Percentiles rank a stretch among this genome's conserved stretches.
Conservation (phyloP, 2,113 vertebrate species). For the Colossoma macropomum region DNA sequence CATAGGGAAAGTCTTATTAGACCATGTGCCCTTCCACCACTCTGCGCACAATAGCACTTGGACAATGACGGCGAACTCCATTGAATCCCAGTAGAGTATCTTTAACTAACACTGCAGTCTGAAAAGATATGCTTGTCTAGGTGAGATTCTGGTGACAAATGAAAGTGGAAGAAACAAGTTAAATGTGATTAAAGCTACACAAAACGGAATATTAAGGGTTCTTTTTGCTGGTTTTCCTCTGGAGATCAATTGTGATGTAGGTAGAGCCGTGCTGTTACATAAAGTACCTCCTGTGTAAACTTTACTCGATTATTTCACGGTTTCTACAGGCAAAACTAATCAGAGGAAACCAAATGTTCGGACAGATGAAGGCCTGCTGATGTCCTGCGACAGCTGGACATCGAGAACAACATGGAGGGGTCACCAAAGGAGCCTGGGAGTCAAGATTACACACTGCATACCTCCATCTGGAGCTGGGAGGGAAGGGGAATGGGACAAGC, state of each 20-base stretch:
- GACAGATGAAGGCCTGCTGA: slow-evolving; percentile 49
- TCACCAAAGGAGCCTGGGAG: slow-evolving; percentile 56
- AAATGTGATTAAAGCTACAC: background rate
- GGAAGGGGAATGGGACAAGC: slow-evolving; percentile 42
- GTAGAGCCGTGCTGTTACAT: background rate
- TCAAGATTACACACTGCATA: slow-evolving; percentile 52
- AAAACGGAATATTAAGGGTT: background rate
- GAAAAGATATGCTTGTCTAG: background rate
- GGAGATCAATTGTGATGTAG: background rate
- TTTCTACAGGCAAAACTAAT: slow-evolving; percentile 5
- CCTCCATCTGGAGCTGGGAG: slow-evolving; percentile 59
- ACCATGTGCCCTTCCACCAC: background rate
- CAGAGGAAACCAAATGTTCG: slow-evolving; percentile 7
- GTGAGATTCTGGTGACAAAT: background rate
- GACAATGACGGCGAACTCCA: slow-evolving; percentile 22
- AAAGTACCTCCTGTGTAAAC: background rate
- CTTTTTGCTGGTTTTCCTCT: background rate
- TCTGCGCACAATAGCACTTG: slow-evolving; percentile 18
- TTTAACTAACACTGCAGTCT: background rate
- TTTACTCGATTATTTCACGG: background rate
- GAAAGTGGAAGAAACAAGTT: background rate
- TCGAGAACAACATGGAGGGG: slow-evolving; percentile 52
- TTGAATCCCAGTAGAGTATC: background rate
- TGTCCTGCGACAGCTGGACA: slow-evolving; percentile 52
- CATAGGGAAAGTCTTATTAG: slow-evolving; percentile 12